phyloP scores from a whole-genome alignment of 1,140 invertebrate genomes.

The Cydia strobilella region DNA sequence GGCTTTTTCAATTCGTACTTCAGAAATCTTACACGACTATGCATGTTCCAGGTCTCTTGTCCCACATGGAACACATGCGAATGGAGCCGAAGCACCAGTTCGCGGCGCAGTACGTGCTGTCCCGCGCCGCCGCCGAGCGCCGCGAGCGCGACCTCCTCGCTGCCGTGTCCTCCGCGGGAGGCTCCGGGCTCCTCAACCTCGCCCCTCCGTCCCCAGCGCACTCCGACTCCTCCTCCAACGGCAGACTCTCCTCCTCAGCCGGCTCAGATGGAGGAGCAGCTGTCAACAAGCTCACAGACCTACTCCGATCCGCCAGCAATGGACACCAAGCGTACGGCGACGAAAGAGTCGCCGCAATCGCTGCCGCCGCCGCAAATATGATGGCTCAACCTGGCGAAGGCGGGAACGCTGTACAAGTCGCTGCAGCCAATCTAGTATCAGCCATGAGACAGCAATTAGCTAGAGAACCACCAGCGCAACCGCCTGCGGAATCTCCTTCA shows the following conservation, averaged over 20 bases:
- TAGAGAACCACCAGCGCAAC: conserved; percentile 80
- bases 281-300: conserved; percentile 86
- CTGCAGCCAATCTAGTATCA: conserved; percentile 88
- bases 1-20: background rate
- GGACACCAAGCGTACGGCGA: conserved; percentile 83
- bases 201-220: conserved; percentile 89
- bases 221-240: conserved; percentile 90
- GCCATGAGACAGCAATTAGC: conserved; percentile 87
- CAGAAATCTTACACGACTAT: background rate
- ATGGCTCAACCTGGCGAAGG: conserved; percentile 81
- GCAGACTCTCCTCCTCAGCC: conserved; percentile 87
- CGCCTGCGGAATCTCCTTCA: conserved; percentile 76
- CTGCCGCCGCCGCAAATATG: conserved; percentile 85
- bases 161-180: conserved; percentile 82
- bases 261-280: conserved; percentile 87
- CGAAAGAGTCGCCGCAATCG: conserved; percentile 88
- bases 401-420: conserved; percentile 83
- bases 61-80: conserved; percentile 97
- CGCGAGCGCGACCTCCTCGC: conserved; percentile 91
- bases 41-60: conserved; percentile 87
- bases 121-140: conserved; percentile 92
- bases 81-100: conserved; percentile 98
- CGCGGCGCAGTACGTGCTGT: conserved; percentile 95
- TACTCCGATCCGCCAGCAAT: conserved; percentile 82
- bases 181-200: conserved; percentile 81